Evolutionary conservation across 2,113 vertebrate genomes (phyloP), one percentile per base, ranked within the genome.

Genomic region (Callocephalon fimbriatum): DNA sequence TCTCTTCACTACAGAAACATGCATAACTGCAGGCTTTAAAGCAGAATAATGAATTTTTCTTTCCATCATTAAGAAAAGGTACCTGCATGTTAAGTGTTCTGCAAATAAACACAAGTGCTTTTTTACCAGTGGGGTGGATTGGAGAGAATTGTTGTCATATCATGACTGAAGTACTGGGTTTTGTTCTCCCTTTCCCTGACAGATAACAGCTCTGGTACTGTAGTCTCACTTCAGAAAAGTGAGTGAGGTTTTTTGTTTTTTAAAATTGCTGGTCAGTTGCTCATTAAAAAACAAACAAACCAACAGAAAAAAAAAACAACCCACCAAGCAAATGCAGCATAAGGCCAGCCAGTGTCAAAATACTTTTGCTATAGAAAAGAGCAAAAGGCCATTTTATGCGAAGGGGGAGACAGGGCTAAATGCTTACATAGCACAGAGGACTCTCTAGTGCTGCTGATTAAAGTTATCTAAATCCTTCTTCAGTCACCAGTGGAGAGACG

Each of bases 351-450:
- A 81, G 21, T 14, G 22, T 21, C 18, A 77, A 56, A 89, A 82
- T 44, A 62, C 10, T 80, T 66, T n/a, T 67, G 32, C 20, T 27
- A 40, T 29, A 48, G 42, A 74, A 86, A 68, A 62, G 1, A 54
- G 20, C 40, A 77, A 66, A 70, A 66, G 27, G 11, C 9, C 14
- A 12, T 48, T 80, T 76, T 42, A 11, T 5, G 20, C 19, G 9
- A 37, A 31, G 16, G 22, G 13, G 7, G 8, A 22, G 9, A 27
- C 3, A 4, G 8, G 12, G 3, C 9, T 44, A 71, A 66, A 66
- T n/a, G 38, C 31, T 40, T 47, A 18, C 4, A 8, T 70, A 47
- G 42, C 0, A 0, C 16, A 31, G 37, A 38, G 4, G 8, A 44
- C 51, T 54, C 42, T 12, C 3, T 6, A 25, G 15, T 31, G 48